These are phyloP conservation scores for Nomada lathburiana DNA, from an alignment of 2,888 invertebrate genomes.

Conservation along the genomic window DNA sequence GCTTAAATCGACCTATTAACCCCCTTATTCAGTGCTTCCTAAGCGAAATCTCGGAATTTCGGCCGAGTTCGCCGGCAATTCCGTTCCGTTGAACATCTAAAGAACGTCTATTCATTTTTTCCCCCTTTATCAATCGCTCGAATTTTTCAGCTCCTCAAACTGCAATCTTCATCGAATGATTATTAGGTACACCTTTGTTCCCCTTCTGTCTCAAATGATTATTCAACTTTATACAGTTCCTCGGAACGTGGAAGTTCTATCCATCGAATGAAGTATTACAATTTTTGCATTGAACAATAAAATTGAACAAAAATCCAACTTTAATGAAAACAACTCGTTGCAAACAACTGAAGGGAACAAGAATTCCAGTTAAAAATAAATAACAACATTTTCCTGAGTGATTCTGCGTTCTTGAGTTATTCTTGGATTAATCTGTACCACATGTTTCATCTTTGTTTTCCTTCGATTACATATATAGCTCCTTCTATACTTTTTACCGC, in stretches of 20 bases:
- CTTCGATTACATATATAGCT: not conserved
- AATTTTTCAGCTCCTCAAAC: slow-evolving; percentile 23
- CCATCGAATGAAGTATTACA: not conserved
- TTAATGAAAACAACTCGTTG: not conserved
- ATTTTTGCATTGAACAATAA: not conserved
- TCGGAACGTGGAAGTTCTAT: not conserved
- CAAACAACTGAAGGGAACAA: not conserved
- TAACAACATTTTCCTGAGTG: not conserved
- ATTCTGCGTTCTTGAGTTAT: slow-evolving; percentile 4
- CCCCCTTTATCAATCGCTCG: slow-evolving; percentile 10
- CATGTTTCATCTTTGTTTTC: slow-evolving; percentile 19
- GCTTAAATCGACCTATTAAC: slow-evolving; percentile 69
- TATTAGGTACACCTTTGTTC: not conserved
- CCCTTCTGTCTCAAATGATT: not conserved
- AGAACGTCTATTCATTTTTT: slow-evolving; percentile 36
- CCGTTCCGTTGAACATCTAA: slow-evolving; percentile 51
- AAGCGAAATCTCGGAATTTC: slow-evolving; percentile 54
- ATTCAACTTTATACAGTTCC: not conserved
- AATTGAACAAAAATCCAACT: not conserved
- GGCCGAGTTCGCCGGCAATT: slow-evolving; percentile 45
- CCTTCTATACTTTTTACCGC: not conserved
- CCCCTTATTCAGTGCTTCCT: slow-evolving; percentile 53
- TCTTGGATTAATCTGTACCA: slow-evolving; percentile 13
- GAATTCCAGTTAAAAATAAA: not conserved
- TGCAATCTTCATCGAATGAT: not conserved